These are phyloP conservation scores for Cladopsammia gracilis DNA, from an alignment of 64 coral and sea anemone genomes.

Conservation along the genomic window DNA sequence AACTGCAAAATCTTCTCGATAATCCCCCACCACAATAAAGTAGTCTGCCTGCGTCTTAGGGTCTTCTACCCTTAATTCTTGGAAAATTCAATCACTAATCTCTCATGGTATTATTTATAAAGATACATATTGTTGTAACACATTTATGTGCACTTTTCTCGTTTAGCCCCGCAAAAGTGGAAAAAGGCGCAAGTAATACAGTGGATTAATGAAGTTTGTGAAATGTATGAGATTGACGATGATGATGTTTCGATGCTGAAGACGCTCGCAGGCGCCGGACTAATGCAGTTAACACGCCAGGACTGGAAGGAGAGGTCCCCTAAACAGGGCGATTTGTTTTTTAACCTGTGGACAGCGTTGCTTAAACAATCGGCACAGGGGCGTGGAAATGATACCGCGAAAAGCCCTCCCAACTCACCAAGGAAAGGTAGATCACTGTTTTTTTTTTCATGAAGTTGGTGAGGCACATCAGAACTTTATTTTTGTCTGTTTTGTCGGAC, in stretches of 20 bases:
- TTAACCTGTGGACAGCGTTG: slow-evolving; percentile 55
- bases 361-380: background rate
- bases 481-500: no score
- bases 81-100: no score
- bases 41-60: no score
- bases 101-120: no score
- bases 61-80: no score
- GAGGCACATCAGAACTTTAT: no score
- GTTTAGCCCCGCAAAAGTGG: slow-evolving; percentile 65
- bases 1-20: no score
- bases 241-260: slow-evolving; percentile 58
- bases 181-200: slow-evolving; percentile 57
- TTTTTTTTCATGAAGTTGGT: background rate
- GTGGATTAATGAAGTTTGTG: slow-evolving; percentile 68
- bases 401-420: slow-evolving; percentile 11
- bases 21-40: no score
- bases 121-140: no score
- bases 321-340: slow-evolving; percentile 78
- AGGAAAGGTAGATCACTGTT: background rate
- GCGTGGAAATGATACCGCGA: background rate
- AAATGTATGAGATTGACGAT: slow-evolving; percentile 64
- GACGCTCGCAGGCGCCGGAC: slow-evolving; percentile 53
- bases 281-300: slow-evolving; percentile 33
- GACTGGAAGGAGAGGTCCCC: slow-evolving; percentile 77
- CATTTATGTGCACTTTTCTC: slow-evolving; percentile 21